A percentile compares a stretch with the other conserved stretches of the same genome.
phyloP scores from a whole-genome alignment of 1,140 invertebrate species.

The Drosophila suzukii region DNA sequence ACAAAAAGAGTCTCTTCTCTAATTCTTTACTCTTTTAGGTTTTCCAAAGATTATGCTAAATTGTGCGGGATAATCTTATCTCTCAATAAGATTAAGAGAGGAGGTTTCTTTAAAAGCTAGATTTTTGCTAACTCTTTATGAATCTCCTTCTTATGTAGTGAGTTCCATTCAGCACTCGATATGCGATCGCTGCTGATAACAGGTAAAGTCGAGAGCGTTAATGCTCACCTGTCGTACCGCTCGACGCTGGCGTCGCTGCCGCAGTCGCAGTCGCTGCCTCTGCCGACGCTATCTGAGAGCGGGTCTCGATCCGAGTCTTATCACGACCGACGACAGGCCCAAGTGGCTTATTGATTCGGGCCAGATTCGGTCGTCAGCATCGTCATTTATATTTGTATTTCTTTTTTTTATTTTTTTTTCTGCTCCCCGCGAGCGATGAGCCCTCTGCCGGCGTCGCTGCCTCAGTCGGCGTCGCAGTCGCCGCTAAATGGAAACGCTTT shows the following conservation, averaged over 20 bases:
- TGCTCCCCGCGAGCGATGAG: slow-evolving; percentile 29
- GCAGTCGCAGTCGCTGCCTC: slow-evolving; percentile 11
- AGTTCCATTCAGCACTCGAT: slow-evolving; percentile 19
- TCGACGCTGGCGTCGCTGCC: neutral
- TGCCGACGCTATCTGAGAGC: slow-evolving; percentile 33
- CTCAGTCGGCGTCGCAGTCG: slow-evolving; percentile 34
- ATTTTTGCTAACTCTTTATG: neutral
- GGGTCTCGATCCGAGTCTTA: slow-evolving; percentile 27
- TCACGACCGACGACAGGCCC: slow-evolving; percentile 35
- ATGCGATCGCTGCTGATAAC: slow-evolving; percentile 21
- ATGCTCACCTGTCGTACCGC: slow-evolving; percentile 31
- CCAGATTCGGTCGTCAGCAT: slow-evolving; percentile 36
- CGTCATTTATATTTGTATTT: neutral
- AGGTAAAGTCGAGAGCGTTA: slow-evolving; percentile 24
- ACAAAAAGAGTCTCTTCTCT: too few species aligned
- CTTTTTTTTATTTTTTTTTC: slow-evolving; percentile 6
- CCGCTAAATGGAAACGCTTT: slow-evolving; percentile 70
- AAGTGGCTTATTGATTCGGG: slow-evolving; percentile 57
- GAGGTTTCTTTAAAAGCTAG: neutral
- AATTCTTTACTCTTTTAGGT: too few species aligned
- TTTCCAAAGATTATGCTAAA: too few species aligned
- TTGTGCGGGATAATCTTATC: neutral
- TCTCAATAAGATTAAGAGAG: neutral
- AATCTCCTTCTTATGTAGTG: neutral
- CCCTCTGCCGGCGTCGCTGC: slow-evolving; percentile 16